A percentile compares a stretch with the other conserved stretches of the same genome.
Conservation (phyloP, 2,113 vertebrate genomes). For the Microcebus lehilahytsara region DNA sequence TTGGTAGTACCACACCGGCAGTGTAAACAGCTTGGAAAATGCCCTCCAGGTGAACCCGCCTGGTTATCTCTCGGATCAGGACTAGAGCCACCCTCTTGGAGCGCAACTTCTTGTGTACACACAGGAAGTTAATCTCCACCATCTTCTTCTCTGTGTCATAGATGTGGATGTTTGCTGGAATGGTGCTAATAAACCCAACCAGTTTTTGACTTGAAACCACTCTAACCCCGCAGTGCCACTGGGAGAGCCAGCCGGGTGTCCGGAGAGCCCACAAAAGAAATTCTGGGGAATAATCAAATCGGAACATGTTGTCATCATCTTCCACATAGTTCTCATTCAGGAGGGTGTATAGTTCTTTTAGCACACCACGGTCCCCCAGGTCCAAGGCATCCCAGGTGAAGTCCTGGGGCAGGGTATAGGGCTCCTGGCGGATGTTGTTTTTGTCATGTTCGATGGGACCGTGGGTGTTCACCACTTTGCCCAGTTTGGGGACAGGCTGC, state of each 20-base stretch:
- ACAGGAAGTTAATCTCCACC: too few relatives aligned
- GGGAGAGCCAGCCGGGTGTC: constrained; percentile 96
- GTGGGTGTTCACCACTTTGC: constrained; percentile 96
- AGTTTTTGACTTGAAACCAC: constrained; percentile 98
- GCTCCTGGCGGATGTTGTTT: constrained; percentile 95
- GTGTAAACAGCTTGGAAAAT: too few relatives aligned
- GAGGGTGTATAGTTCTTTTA: constrained; percentile 93
- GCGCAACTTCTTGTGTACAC: too few relatives aligned
- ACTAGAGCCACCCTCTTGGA: too few relatives aligned
- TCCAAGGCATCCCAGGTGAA: constrained; percentile 98
- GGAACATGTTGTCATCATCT: constrained; percentile 99
- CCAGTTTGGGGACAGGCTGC: constrained; percentile 51
- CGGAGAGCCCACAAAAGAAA: constrained; percentile 98
- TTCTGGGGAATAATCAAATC: constrained; percentile 98
- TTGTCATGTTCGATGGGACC: constrained; percentile 97
- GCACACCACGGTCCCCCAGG: constrained; percentile 92
- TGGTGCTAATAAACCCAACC: constrained; percentile 98
- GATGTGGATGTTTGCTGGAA: constrained; percentile 95
- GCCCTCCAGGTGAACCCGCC: too few relatives aligned
- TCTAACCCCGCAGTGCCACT: constrained; percentile 98
- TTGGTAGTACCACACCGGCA: too few relatives aligned
- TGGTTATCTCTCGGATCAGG: too few relatives aligned
- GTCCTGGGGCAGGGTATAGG: constrained; percentile 95
- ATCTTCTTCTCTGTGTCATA: constrained; percentile 83
- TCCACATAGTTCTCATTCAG: constrained; percentile 91